Evolutionary conservation across 2,888 invertebrate species (phyloP), one percentile per base, ranked within the genome.

Genomic region (Hydrotaea diabolus): DNA sequence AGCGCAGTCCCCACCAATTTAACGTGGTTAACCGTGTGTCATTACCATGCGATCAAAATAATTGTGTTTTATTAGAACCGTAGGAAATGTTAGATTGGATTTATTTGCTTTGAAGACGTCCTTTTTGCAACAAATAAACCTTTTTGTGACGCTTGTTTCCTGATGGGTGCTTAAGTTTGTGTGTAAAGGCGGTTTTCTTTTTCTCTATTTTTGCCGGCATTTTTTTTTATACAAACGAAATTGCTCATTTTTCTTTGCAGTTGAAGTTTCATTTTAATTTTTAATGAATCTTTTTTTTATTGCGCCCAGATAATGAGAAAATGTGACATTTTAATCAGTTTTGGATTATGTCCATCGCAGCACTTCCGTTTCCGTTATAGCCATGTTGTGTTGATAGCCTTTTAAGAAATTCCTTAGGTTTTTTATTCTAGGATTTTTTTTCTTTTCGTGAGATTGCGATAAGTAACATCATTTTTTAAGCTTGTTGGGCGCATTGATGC

Each of bases 351-450:
- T n/a, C 21, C 53, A 26, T 23, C 23, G 19, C 43, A 66, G 43
- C 13, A 72, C 36, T 55, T 72, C 72, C 72, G 36, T 55, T 72
- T 46, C 23, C 31, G 62, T 36, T 64, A 17, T 21, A 7, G 64
- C 19, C 64, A n/a, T n/a, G 36, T 36, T 9, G n/a, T 64, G 31
- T 17, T 17, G 17, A 64, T 36, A 64, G 15, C 17, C 62, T 62
- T 26, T 21, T 59, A 2, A 31, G 7, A 31, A 7, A 7, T 31
- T 31, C 3, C 31, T 31, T 31, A 7, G 2, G 31, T 31, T 2
- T 31, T 31, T 31, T 31, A n/a, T n/a, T n/a, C n/a, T n/a, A n/a
- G n/a, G n/a, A n/a, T n/a, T n/a, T n/a, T n/a, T n/a, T n/a, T n/a
- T n/a, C n/a, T n/a, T n/a, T n/a, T n/a, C n/a, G n/a, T n/a, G n/a